Base-by-base conservation (phyloP, 2,113 vertebrate species). In the Eclectus roratus region DNA sequence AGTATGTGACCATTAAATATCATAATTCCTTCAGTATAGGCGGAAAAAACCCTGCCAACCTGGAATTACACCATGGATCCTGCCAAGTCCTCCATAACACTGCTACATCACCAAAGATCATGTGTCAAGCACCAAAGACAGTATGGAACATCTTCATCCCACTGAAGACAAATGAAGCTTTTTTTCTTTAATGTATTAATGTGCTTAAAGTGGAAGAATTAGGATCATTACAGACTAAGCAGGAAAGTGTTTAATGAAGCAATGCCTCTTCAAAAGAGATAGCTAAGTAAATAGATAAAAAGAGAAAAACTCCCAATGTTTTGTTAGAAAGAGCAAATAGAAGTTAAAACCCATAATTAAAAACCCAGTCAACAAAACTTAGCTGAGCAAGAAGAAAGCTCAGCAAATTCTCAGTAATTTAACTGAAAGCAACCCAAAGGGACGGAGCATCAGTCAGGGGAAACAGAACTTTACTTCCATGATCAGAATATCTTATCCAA, bases 231-330 rank as follows among this genome's bases (percentile, higher is more conserved):
- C 25, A 84, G 77, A 68, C 65, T 79, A 80, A 80, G 39, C 55
- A 88, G 72, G 25, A 66, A 77, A 86, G 56, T 68, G 88, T 86
- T 95, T 92, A 94, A 93, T 92, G 94, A 95, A 88, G 92, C 91
- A 86, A 53, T 28, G 33, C n/a, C 43, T 93, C 72, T 84, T 93
- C 64, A 71, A 66, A 93, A 91, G 60, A 65, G 35, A 66, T 50
- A 64, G 84, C 25, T 74, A 77, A 80, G 64, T 39, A 92, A 92
- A 93, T 74, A 33, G 64, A 72, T 73, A 66, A 15, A 80, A 39
- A 31, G 31, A 66, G 63, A 92, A 91, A 93, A 83, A 18, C 19
- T 72, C 17, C 0, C 20, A 21, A 24, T 70, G 43, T 78, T 93
- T 71, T 71, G 68, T 78, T 81, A 80, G 49, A 71, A 73, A 77